Base-by-base conservation (phyloP, 1,140 invertebrate genomes). In the Bombus vancouverensis region DNA sequence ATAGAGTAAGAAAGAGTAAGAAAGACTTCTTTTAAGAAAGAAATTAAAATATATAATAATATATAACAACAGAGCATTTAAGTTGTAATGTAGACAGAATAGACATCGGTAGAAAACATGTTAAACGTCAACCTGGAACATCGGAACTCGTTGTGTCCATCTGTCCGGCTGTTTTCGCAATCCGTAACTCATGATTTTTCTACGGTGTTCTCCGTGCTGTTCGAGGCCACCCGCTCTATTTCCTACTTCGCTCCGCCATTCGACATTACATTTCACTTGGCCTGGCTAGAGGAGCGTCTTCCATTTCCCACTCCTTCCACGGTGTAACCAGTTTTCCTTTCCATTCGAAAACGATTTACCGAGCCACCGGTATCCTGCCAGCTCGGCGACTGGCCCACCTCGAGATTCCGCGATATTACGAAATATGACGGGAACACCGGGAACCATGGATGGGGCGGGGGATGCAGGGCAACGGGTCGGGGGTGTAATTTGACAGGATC, bases 341-440 rank as follows among this genome's bases (percentile, higher is more conserved):
- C 39, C 68, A 80, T 78, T 84, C 76, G 81, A 76, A 83, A 83
- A 66, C 81, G 81, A 83, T 83, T 83, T 83, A 75, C 72, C 71
- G 81, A 37, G 72, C 42, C 25, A 68, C 81, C 66, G 28, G 39
- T 72, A 39, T 72, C 28, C 39, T 72, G 28, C 28, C 70, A n/a
- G 70, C 28, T 42, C 39, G 13, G 22, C 68, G 78, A 34, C 9
- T 25, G 47, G 34, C 22, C 53, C 32, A 28, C 59, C 72, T 74
- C 59, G 57, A 66, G 81, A 76, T 66, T 53, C 72, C 72, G 59
- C 32, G 81, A 76, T 83, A 83, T 83, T 83, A 76, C 57, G 81
- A 83, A 39, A 83, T 83, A 83, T 76, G 81, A 66, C 72, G 18
- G 70, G 70, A n/a, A 13, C 39, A n/a, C 66, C 34, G 25, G 25